Base-by-base conservation (phyloP, 1,140 invertebrate genomes). In the Lethocerus indicus region DNA sequence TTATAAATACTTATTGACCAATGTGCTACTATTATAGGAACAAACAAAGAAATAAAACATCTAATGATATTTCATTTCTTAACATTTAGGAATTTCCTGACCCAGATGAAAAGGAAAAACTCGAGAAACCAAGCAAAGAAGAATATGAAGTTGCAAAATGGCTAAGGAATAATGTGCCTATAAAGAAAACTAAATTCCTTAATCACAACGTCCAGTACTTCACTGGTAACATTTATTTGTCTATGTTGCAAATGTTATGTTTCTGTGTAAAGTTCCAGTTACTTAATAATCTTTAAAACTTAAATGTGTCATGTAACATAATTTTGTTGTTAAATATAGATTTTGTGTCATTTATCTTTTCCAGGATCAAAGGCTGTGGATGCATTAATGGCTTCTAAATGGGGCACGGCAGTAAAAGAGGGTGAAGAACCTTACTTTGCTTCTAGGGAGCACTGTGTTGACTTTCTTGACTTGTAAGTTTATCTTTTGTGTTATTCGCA, bases 171-270 rank as follows among this genome's bases (percentile, higher is more conserved):
- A 92, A 94, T 69, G 80, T 92, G 14, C 89, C 87, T 14, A 84
- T 79, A 6, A 95, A 95, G 66, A 90, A 90, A 63, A 94, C 90
- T 0, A 96, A 91, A 67, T 92, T 96, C 61, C 71, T 91, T 39
- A 87, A 87, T 59, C 92, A 97, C 65, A 85, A 91, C 69, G 93
- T 98, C 0, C 85, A 94, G 64, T 95, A 96, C 69, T 98, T 98
- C 58, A 89, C 88, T 57, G 89, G 89, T 80, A 73, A 61, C 58
- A 56, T 9, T 47, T 27, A n/a, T 43, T 14, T 24, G n/a, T n/a
- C n/a, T n/a, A n/a, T n/a, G n/a, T n/a, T n/a, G n/a, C n/a, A n/a
- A n/a, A n/a, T n/a, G n/a, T n/a, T n/a, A n/a, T n/a, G n/a, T n/a
- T n/a, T n/a, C n/a, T n/a, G n/a, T n/a, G n/a, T n/a, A n/a, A n/a